Percentiles rank a stretch among this genome's conserved stretches.
Conservation (phyloP, 2,113 vertebrate genomes). For the Tragulus kanchil region DNA sequence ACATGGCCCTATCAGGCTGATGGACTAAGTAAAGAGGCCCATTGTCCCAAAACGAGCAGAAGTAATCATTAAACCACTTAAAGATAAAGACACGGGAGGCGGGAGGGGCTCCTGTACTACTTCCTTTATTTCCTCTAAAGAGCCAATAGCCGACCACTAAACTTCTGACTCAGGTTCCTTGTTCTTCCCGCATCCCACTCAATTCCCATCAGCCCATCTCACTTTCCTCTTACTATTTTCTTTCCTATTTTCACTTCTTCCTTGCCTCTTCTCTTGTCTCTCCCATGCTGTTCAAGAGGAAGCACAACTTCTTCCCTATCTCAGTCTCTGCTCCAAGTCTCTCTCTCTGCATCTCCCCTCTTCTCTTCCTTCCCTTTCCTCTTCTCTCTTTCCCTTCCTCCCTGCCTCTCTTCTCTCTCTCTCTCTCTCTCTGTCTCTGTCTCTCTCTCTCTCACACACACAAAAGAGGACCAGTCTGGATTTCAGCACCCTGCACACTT, state of each 20-base stretch:
- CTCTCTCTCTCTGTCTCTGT: not conserved
- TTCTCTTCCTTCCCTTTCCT: not conserved
- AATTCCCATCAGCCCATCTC: not conserved
- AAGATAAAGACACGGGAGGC: not conserved
- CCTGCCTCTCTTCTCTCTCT: not conserved
- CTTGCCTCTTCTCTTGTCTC: not conserved
- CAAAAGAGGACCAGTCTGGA: not conserved
- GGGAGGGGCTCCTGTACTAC: rapidly evolving
- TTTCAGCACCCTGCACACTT: not conserved
- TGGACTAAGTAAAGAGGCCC: no score
- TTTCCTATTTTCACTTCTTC: not conserved
- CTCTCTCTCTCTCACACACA: no score
- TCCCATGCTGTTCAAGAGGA: not conserved
- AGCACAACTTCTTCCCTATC: not conserved
- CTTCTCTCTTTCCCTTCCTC: not conserved
- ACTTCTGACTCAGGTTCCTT: not conserved
- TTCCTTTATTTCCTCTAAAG: not conserved
- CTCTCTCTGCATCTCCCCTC: not conserved
- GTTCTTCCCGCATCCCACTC: not conserved
- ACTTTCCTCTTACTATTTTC: not conserved
- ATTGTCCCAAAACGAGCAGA: not conserved
- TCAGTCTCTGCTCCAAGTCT: not conserved
- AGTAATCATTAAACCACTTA: not conserved
- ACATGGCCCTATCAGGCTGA: rapidly evolving
- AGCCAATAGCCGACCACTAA: not conserved